These are phyloP conservation scores for Thymelicus lineola DNA, from an alignment of 2,888 invertebrate species.

Conservation along the genomic window DNA sequence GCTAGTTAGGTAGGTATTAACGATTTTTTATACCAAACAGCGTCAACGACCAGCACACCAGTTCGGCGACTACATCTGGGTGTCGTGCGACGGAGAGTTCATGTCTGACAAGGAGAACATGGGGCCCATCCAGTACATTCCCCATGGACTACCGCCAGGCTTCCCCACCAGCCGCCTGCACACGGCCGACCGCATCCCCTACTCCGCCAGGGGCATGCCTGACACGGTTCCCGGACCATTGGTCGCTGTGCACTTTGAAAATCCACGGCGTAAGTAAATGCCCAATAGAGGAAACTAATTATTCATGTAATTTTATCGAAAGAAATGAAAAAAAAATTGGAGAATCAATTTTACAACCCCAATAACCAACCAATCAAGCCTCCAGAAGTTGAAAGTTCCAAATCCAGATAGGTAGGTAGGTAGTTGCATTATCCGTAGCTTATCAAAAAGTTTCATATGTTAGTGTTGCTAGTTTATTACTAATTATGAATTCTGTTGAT, in stretches of 20 bases:
- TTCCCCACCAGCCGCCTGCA: conserved; percentile 74
- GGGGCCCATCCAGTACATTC: conserved; percentile 89
- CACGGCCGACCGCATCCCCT: conserved; percentile 73
- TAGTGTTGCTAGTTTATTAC: not conserved
- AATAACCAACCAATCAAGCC: too few relatives aligned
- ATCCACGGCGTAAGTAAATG: conserved; percentile 69
- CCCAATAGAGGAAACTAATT: too few relatives aligned
- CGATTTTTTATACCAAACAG: conserved; percentile 46
- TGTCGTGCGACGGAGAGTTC: conserved; percentile 93
- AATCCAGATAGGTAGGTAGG: too few relatives aligned
- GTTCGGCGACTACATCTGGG: conserved; percentile 89
- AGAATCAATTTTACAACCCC: too few relatives aligned
- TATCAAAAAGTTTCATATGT: too few relatives aligned
- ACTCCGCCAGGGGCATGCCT: conserved; percentile 61
- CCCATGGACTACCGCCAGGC: conserved; percentile 85
- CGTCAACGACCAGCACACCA: conserved; percentile 63
- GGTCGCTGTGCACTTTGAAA: conserved; percentile 71
- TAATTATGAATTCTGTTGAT: not conserved
- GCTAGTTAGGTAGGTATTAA: too few relatives aligned
- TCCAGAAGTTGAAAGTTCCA: too few relatives aligned
- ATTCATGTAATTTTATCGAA: too few relatives aligned
- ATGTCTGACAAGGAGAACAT: conserved; percentile 91
- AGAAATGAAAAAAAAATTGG: too few relatives aligned
- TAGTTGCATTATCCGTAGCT: too few relatives aligned
- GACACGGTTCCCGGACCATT: conserved; percentile 69